These are phyloP conservation scores for Cardiocondyla obscurior DNA, from an alignment of 1,140 invertebrate genomes.

Conservation along the genomic window DNA sequence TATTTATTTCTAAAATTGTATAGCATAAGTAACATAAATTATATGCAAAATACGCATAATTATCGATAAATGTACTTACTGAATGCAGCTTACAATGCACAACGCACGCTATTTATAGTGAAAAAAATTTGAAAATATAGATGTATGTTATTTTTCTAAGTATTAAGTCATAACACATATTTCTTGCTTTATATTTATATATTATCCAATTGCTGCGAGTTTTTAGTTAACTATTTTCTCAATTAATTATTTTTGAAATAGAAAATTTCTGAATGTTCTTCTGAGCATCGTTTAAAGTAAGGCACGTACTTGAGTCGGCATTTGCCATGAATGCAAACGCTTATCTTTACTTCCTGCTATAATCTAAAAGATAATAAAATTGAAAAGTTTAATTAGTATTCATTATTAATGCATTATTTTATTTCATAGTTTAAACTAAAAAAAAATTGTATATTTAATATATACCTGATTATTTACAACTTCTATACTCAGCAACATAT, in stretches of 20 bases:
- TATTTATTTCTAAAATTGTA: no score
- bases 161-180: background rate
- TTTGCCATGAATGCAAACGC: constrained; percentile 85
- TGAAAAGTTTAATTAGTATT: background rate
- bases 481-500: constrained; percentile 87
- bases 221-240: background rate
- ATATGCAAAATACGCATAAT: no score
- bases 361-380: constrained; percentile 82
- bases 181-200: background rate
- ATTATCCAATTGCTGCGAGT: background rate
- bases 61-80: no score
- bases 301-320: constrained; percentile 84
- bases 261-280: constrained; percentile 10
- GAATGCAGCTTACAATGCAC: no score
- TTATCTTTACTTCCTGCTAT: constrained; percentile 87
- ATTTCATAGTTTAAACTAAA: background rate
- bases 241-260: constrained; percentile 9
- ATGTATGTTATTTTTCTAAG: constrained; percentile 11
- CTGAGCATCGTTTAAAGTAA: constrained; percentile 63
- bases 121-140: constrained; percentile 18
- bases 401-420: constrained; percentile 1
- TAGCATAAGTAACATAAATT: no score
- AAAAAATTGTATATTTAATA: constrained; percentile 23
- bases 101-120: constrained; percentile 43
- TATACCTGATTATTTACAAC: constrained; percentile 86